phyloP scores from a whole-genome alignment of 2,797 vertebrate species.

The Cheirogaleus major region DNA sequence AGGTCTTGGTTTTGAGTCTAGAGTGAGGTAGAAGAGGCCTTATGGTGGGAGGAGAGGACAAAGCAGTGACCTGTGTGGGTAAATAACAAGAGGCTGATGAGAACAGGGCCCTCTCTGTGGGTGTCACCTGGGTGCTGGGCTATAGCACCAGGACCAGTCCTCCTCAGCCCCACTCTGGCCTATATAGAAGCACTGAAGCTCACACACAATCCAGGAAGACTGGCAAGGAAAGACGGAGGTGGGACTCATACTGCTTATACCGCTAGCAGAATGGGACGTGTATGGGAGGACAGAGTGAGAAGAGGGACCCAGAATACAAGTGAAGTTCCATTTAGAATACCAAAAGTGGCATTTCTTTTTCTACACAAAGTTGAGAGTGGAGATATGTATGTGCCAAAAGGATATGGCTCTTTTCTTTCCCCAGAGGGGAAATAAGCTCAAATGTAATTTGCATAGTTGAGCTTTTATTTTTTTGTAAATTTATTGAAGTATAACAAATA shows the following conservation, averaged over 20 bases:
- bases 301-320: neutral
- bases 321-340: neutral
- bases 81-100: neutral
- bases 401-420: conserved; percentile 11
- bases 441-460: conserved; percentile 31
- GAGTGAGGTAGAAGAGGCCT: neutral
- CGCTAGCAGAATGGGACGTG: neutral
- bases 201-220: neutral
- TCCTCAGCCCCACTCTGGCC: neutral
- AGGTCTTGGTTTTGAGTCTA: neutral
- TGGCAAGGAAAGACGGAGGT: neutral
- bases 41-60: neutral
- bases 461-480: neutral
- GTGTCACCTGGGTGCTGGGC: neutral
- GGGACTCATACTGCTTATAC: neutral
- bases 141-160: too few species aligned
- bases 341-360: neutral
- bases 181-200: neutral
- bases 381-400: neutral
- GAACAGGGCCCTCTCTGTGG: neutral
- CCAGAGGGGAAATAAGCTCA: neutral
- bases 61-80: neutral
- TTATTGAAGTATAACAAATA: conserved; percentile 2
- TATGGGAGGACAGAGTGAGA: neutral
- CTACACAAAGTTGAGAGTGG: neutral